Base-by-base conservation (phyloP, 2,797 vertebrate genomes). In the Mus spretus region DNA sequence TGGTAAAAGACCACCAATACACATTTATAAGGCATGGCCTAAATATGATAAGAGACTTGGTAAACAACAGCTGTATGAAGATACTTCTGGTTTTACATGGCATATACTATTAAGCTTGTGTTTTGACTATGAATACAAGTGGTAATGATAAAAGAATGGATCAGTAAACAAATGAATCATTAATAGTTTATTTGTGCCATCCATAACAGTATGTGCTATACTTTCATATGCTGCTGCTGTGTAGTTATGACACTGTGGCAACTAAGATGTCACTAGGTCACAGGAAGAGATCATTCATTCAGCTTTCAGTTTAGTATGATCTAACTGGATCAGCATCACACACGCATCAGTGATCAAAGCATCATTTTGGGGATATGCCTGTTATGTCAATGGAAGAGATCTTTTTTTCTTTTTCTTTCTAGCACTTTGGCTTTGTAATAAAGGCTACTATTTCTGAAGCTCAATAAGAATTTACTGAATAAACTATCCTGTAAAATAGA, bases 351-450 rank as follows among this genome's bases (percentile, higher is more conserved):
- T 89, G 28, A 89, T 17, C 40, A 78, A 47, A 59, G 59, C 20
- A 47, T n/a, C 40, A 61, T 57, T 24, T 14, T 34, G 28, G 11
- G 3, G 11, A 50, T 47, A 44, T 50, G 40, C 37, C 37, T 89
- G 4, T 8, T 86, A 96, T 31, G 59, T 14, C 59, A 87, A 96
- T 13, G 31, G 50, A 17, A 95, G 28, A 90, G 65, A 65, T 93
- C 72, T 34, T 67, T 81, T 81, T 37, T 37, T 70, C 6, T 70
- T n/a, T 86, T 63, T 57, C 82, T 81, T 75, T 65, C 22, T 90
- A 34, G 50, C 4, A 12, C 81, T 87, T 84, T 93, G 50, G 31
- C 17, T 94, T 96, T 94, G 74, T 82, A 79, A 63, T 47, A 26
- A 79, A 79, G 47, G 12, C 28, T 19, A 94, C 40, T 22, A 94